Evolutionary conservation across 2,113 vertebrate species (phyloP).

Genomic region (Tetrao urogallus): DNA sequence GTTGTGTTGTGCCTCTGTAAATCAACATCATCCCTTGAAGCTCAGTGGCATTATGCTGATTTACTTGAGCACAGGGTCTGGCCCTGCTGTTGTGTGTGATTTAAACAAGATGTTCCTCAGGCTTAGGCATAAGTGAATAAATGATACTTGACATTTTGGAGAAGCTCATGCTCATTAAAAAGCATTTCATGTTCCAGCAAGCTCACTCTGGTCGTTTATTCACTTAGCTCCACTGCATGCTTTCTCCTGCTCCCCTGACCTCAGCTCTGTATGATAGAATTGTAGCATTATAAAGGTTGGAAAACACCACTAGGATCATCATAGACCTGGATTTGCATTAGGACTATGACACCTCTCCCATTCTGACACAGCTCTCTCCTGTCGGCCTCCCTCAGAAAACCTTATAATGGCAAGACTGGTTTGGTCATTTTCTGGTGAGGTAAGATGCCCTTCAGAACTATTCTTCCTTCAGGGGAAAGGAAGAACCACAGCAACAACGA

Average conservation of each 20-base stretch:
- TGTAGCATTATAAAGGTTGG: too few relatives aligned
- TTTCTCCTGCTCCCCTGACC: not conserved
- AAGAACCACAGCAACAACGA: not conserved
- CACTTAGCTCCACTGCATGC: not conserved
- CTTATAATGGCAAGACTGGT: not conserved
- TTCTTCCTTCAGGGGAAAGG: not conserved
- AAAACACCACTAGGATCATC: too few relatives aligned
- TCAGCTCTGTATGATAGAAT: not conserved
- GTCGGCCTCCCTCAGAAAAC: not conserved
- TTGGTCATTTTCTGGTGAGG: not conserved
- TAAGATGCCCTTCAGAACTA: not conserved
- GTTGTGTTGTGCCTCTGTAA: not conserved
- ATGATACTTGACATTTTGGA: slow-evolving; percentile 1
- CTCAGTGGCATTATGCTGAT: not conserved
- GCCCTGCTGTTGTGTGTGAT: not conserved
- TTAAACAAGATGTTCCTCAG: slow-evolving; percentile 43
- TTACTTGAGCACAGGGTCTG: not conserved
- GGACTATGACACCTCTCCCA: not conserved
- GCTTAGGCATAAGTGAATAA: not conserved
- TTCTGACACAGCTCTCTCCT: not conserved
- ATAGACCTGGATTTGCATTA: not conserved
- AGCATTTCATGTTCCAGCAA: not conserved
- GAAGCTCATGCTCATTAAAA: not conserved
- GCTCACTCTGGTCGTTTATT: not conserved
- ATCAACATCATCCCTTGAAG: not conserved